phyloP scores from a whole-genome alignment of 1,140 invertebrate genomes.

The Drosophila gunungcola region DNA sequence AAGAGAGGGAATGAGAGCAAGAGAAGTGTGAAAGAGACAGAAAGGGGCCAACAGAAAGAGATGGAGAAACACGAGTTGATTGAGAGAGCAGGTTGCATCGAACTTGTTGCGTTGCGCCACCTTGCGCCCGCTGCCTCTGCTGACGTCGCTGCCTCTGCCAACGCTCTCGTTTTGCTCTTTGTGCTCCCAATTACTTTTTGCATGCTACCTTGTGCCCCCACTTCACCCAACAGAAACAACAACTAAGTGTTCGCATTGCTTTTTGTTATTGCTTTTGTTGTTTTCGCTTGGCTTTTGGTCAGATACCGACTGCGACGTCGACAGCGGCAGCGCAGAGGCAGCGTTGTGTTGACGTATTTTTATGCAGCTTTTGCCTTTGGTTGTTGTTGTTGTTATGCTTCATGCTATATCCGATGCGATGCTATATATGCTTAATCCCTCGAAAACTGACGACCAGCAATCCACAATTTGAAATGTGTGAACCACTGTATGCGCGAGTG shows the following conservation, averaged over 20 bases:
- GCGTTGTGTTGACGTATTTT: constrained; percentile 58
- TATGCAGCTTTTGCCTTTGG: constrained; percentile 28
- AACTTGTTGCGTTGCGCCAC: constrained; percentile 75
- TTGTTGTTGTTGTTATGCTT: constrained; percentile 36
- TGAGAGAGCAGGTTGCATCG: constrained; percentile 72
- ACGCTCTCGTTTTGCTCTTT: constrained; percentile 65
- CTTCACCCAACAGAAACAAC: constrained; percentile 57
- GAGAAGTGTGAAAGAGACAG: constrained; percentile 3
- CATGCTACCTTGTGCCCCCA: constrained; percentile 79
- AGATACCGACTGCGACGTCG: constrained; percentile 23
- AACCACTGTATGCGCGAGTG: constrained; percentile 35
- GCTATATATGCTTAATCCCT: constrained; percentile 68
- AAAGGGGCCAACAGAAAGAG: background rate
- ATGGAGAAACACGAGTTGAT: constrained; percentile 24
- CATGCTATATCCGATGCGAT: constrained; percentile 30
- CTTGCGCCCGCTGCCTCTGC: constrained; percentile 53
- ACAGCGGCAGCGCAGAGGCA: constrained; percentile 19
- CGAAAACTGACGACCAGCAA: constrained; percentile 52
- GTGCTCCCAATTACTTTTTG: constrained; percentile 81
- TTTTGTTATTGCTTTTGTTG: constrained; percentile 45
- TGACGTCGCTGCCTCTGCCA: constrained; percentile 17
- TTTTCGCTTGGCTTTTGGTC: constrained; percentile 43
- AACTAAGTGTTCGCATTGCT: constrained; percentile 28
- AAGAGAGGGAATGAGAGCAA: background rate
- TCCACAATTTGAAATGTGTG: constrained; percentile 43